Base-by-base conservation (phyloP, 2,888 invertebrate genomes). In the Tanytarsus gracilentus region DNA sequence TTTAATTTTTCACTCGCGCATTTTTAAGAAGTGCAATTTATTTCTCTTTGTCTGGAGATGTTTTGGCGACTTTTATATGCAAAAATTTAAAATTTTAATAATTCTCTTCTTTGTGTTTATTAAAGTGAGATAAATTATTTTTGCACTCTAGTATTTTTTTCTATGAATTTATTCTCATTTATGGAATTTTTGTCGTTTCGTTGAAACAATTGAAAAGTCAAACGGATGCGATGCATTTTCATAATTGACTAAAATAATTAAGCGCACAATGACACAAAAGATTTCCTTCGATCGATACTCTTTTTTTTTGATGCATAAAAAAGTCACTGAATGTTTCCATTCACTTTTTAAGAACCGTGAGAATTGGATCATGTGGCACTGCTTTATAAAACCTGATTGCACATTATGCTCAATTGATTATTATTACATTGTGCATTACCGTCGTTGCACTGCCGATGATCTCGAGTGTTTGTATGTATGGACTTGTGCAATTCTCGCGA, bases 401-500 rank as follows among this genome's bases (percentile, higher is more conserved):
- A 44, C 18, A 44, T 44, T 44, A 44, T 44, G 23, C 23, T 44
- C 18, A 44, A 44, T 44, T 44, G 44, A 44, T 44, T 44, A 44
- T 44, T 44, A 44, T 44, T 44, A 44, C 44, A 18, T 44, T 44
- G 44, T 44, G 44, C 44, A 44, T 44, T 44, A 44, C 44, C 23
- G 44, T 33, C 33, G n/a, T 33, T 44, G 44, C 44, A 44, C n/a
- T n/a, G n/a, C n/a, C n/a, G n/a, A n/a, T n/a, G n/a, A n/a, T n/a
- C n/a, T n/a, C n/a, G n/a, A n/a, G n/a, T n/a, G n/a, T n/a, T n/a
- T n/a, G n/a, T n/a, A n/a, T n/a, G n/a, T n/a, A n/a, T n/a, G n/a
- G n/a, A n/a, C n/a, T n/a, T n/a, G n/a, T n/a, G n/a, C n/a, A n/a
- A n/a, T n/a, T n/a, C n/a, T n/a, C n/a, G n/a, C n/a, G n/a, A n/a